Evolutionary conservation across 2,113 vertebrate genomes (phyloP).

Genomic region (Cyanoramphus novaezelandiae): DNA sequence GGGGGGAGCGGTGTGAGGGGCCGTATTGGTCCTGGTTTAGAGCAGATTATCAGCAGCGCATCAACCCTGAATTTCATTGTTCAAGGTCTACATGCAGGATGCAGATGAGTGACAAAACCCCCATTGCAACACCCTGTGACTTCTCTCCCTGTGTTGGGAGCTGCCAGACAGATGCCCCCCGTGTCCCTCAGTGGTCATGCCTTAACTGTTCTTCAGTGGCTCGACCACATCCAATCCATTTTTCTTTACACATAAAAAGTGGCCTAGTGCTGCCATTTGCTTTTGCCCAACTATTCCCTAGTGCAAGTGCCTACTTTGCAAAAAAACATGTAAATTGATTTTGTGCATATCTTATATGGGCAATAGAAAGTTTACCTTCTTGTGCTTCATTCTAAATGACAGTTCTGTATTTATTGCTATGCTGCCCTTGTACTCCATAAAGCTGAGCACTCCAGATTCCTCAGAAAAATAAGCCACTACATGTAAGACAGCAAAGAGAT

Average conservation of each 20-base stretch:
- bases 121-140: background rate
- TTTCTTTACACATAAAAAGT: background rate
- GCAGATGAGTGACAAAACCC: background rate
- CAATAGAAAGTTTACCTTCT: background rate
- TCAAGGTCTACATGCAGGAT: background rate
- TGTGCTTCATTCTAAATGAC: background rate
- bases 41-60: background rate
- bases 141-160: background rate
- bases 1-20: no score
- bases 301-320: background rate
- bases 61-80: background rate
- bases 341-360: background rate
- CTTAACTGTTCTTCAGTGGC: background rate
- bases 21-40: background rate
- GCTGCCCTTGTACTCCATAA: background rate
- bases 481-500: background rate
- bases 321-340: background rate
- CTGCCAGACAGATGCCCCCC: background rate
- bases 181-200: accelerated
- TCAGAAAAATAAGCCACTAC: background rate
- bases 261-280: background rate
- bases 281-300: background rate
- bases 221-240: background rate
- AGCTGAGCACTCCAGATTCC: background rate
- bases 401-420: background rate